Evolutionary conservation across 2,113 vertebrate genomes (phyloP).

Genomic region (Choloepus hoffmanni): DNA sequence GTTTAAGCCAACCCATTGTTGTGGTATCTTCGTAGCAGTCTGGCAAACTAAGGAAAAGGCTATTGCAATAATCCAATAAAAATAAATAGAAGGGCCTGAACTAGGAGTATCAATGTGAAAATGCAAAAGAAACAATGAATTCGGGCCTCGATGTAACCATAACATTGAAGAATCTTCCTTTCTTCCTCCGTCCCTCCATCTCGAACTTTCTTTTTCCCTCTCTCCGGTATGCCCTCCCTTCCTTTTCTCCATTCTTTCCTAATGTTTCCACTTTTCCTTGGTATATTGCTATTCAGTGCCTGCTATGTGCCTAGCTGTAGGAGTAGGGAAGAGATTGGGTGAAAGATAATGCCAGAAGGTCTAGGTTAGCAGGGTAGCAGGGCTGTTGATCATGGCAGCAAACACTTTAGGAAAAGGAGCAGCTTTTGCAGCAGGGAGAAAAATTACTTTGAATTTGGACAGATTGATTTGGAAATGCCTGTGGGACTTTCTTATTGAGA

Average conservation of each 20-base stretch:
- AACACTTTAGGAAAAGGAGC: slow-evolving; percentile 16
- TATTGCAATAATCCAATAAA: background rate
- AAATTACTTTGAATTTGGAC: slow-evolving; percentile 56
- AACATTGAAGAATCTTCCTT: background rate
- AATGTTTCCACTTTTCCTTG: background rate
- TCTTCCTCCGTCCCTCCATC: background rate
- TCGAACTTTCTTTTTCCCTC: background rate
- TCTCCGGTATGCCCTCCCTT: background rate
- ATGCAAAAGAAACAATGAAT: background rate
- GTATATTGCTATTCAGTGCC: background rate
- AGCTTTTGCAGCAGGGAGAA: slow-evolving; percentile 27
- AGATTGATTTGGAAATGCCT: slow-evolving; percentile 56
- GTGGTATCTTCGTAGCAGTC: no score
- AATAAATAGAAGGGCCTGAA: background rate
- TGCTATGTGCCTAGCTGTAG: background rate
- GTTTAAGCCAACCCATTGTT: no score
- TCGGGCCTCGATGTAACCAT: background rate
- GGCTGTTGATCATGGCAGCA: slow-evolving; percentile 21
- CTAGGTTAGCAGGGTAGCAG: background rate
- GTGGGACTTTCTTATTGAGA: slow-evolving; percentile 35
- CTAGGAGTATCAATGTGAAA: background rate
- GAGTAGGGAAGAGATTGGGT: background rate
- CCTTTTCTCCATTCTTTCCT: background rate
- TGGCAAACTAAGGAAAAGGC: background rate
- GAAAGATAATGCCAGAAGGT: slow-evolving; percentile 10